Evolutionary conservation across 2,113 vertebrate species (phyloP), one percentile per base, ranked within the genome.

Genomic region (Seriola quinqueradiata): DNA sequence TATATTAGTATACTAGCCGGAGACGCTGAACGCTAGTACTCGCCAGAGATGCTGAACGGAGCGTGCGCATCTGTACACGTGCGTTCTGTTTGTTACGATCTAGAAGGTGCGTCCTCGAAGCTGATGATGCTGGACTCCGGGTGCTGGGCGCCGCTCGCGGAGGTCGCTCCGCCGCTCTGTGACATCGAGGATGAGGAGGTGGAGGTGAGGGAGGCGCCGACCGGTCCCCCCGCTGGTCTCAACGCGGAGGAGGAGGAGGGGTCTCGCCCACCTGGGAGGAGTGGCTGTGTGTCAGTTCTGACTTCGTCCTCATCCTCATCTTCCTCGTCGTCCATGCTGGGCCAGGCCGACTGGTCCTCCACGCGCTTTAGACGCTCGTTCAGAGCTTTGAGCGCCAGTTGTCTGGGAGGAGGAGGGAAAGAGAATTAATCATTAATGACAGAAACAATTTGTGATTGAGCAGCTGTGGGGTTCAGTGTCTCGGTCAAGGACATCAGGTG

Each of bases 271-370:
- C 79, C 84, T 0, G 96, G 86, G 76, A 96, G 95, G 69, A 96
- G 91, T 0, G 95, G 95, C 77, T 92, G 89, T 6, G 80, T 94
- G 77, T 97, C 95, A 0, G 91, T 94, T 76, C 96, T 95, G 1
- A 93, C 92, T 10, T 97, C 98, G 44, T 99, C 98, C 0, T 95
- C 95, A 0, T 96, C 96, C 0, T 98, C 97, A 2, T 96, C 95
- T 36, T 99, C 98, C 0, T 99, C 98, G 0, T 99, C 98, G 19
- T 99, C 98, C 98, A 99, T 99, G 94, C 94, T 99, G 64, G 98
- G 98, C 98, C 98, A 99, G 32, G 97, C 96, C 0, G 97, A 96
- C 91, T 98, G 97, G 88, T 99, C 98, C 90, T 99, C 98, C 83
- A 98, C 97, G 0, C 96, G 95, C 93, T 99, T 99, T 87, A 99